Evolutionary conservation across 2,113 vertebrate genomes (phyloP).

Genomic region (Setophaga coronata): DNA sequence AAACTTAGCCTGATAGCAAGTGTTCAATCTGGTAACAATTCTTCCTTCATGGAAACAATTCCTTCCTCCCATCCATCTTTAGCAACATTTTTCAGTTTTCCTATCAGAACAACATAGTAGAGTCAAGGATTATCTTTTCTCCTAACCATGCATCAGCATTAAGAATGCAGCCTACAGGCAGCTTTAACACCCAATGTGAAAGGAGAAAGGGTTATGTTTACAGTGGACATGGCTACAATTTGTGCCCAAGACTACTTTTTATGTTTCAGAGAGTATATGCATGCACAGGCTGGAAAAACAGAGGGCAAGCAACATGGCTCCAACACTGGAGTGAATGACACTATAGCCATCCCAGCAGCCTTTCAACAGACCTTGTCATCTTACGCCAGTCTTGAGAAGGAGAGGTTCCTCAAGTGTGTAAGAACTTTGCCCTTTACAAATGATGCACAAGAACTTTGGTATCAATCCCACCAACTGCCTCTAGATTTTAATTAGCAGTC

Average conservation of each 20-base stretch:
- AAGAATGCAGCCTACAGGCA: neutral
- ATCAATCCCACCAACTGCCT: neutral
- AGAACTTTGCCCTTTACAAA: neutral
- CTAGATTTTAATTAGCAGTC: neutral
- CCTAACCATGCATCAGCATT: neutral
- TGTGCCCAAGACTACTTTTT: neutral
- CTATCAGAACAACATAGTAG: neutral
- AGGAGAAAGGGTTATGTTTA: neutral
- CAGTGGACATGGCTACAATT: neutral
- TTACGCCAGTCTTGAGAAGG: neutral
- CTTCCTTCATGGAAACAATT: neutral
- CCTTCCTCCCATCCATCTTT: neutral
- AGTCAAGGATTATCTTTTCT: neutral
- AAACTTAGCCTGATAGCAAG: neutral
- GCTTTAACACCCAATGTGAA: neutral
- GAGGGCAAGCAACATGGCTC: neutral
- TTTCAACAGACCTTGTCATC: neutral
- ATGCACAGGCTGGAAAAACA: neutral
- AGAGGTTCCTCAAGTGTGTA: neutral
- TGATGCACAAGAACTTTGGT: neutral
- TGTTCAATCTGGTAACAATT: neutral
- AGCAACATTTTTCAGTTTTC: neutral
- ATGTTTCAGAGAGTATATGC: neutral
- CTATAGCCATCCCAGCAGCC: neutral
- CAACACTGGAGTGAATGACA: rapidly evolving